A percentile compares a stretch with the other conserved stretches of the same genome.
Evolutionary conservation across 2,797 vertebrate species (phyloP).

Genomic region (Gobio occitaniae): DNA sequence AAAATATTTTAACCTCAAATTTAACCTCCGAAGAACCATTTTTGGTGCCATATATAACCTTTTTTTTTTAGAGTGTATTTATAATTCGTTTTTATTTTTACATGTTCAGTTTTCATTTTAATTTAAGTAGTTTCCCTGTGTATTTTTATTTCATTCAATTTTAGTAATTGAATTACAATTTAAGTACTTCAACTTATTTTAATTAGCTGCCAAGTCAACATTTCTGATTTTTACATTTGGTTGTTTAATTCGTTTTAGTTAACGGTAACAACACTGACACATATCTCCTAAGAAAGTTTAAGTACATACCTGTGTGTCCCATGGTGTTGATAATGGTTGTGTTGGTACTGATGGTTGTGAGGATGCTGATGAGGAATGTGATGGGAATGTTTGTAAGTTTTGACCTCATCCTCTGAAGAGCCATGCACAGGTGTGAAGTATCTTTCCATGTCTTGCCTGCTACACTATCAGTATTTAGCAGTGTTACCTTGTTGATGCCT

Average conservation of each 20-base stretch:
- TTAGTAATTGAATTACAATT: background rate
- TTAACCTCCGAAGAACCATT: no score
- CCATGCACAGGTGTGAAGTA: conserved; percentile 78
- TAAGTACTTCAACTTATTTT: background rate
- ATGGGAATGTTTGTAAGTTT: conserved; percentile 65
- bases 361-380: conserved; percentile 54
- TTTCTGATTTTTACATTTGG: background rate
- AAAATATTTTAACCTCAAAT: background rate
- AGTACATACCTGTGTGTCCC: conserved; percentile 53
- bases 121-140: no score
- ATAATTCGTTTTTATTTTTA: background rate
- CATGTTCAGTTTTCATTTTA: background rate
- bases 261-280: background rate
- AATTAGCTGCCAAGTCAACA: background rate
- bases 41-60: no score
- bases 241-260: background rate
- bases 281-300: background rate
- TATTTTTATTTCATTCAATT: background rate
- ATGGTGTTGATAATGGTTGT: conserved; percentile 50
- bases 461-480: background rate
- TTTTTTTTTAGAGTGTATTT: background rate
- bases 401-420: conserved; percentile 68
- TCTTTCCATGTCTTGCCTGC: conserved; percentile 74
- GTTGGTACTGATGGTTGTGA: conserved; percentile 55
- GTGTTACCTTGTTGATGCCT: background rate